phyloP scores from a whole-genome alignment of 1,140 invertebrate species.

The Drosophila mojavensis region DNA sequence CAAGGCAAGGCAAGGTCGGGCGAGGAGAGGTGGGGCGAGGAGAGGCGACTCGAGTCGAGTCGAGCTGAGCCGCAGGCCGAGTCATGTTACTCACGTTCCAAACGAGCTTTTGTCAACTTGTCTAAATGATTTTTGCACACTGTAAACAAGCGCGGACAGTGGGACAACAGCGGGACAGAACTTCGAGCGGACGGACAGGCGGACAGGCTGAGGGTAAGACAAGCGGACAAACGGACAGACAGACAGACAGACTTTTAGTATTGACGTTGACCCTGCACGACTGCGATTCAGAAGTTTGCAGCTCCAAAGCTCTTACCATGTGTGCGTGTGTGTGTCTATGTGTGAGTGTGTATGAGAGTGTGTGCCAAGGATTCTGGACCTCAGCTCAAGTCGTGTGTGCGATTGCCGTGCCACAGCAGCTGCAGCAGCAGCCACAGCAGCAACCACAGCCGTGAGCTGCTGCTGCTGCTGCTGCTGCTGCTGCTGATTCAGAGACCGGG shows the following conservation, averaged over 20 bases:
- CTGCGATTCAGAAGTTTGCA: constrained; percentile 74
- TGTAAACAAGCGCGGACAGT: constrained; percentile 78
- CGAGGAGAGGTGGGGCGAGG: constrained; percentile 43
- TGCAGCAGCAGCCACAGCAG: background rate
- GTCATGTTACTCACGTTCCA: constrained; percentile 83
- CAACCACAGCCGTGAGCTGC: background rate
- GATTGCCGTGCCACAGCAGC: constrained; percentile 46
- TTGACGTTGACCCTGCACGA: constrained; percentile 82
- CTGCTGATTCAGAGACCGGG: constrained; percentile 43
- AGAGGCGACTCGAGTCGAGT: constrained; percentile 17
- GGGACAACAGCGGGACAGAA: constrained; percentile 45
- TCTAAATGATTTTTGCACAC: constrained; percentile 83
- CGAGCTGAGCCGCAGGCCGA: constrained; percentile 46
- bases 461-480: background rate
- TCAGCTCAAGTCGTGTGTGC: constrained; percentile 69
- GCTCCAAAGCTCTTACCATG: constrained; percentile 23
- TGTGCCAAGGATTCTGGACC: constrained; percentile 60
- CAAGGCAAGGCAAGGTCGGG: constrained; percentile 11
- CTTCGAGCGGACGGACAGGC: constrained; percentile 25
- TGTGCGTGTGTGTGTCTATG: constrained; percentile 22
- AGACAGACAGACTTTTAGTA: constrained; percentile 50
- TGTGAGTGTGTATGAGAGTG: constrained; percentile 13
- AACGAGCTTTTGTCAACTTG: constrained; percentile 83
- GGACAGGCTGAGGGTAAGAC: background rate
- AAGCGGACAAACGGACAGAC: background rate